Evolutionary conservation across 1,140 invertebrate species (phyloP), one percentile per base, ranked within the genome.

Genomic region (Augochlora pura): DNA sequence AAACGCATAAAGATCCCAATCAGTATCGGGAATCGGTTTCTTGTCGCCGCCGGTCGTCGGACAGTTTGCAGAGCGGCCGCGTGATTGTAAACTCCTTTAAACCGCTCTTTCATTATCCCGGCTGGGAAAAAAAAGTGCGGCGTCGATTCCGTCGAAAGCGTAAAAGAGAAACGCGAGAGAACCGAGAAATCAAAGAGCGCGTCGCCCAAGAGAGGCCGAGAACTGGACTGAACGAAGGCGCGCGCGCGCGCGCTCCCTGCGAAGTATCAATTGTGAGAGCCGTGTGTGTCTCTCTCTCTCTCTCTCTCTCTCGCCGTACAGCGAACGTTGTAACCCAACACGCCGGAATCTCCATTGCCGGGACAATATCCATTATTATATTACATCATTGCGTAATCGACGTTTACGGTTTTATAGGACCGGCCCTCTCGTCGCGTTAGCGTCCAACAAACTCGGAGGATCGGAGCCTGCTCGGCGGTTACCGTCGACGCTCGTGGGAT

Each of bases 331-430:
- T 81, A 85, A 85, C 64, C 70, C 59, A 76, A 64, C 74, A 60
- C 60, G 77, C 66, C 57, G 79, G 79, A 84, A 85, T 85, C 73
- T 81, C 62, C 62, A 64, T 65, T 66, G 63, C 68, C 74, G 69
- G 25, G 73, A 81, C 82, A 77, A 74, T 84, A 76, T 77, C 64
- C 78, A 81, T 85, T 85, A 85, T 85, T 84, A 84, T 78, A 84
- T 85, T 81, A 85, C 60, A 71, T 72, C 84, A 81, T 81, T 85
- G 84, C 83, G 74, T 84, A 85, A 85, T 84, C 70, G 60, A 64
- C 73, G 70, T 84, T 84, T 85, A 85, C 73, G 73, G 68, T 81
- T 83, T 85, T 85, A 81, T 81, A 62, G 73, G 27, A 59, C 68
- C 62, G 62, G 73, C 32, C 82, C n/a, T n/a, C n/a, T 80, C 67